Conservation (phyloP, 92 coral and sea anemone genomes). For the Blastomussa wellsi region DNA sequence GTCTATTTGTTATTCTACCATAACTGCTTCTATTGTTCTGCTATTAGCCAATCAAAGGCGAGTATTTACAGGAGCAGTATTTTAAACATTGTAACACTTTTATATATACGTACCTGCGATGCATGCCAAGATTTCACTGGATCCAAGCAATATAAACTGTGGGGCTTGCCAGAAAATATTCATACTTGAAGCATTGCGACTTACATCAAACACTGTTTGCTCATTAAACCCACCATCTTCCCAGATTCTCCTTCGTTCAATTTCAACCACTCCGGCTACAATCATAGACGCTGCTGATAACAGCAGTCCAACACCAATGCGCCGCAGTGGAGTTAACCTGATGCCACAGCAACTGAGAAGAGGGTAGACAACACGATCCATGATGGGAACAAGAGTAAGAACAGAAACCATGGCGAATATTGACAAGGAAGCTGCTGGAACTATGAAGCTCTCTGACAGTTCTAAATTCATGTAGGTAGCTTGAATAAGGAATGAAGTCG, state of each 20-base stretch:
- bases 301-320: conserved; percentile 78
- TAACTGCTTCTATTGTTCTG: no score
- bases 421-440: conserved; percentile 56
- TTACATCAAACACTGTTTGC: conserved; percentile 30
- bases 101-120: conserved; percentile 79
- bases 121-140: conserved; percentile 82
- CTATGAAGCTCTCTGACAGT: conserved; percentile 16
- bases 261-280: conserved; percentile 71
- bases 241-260: conserved; percentile 28
- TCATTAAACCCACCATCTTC: not conserved
- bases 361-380: conserved; percentile 70
- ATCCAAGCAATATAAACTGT: conserved; percentile 84
- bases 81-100: not conserved
- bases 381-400: conserved; percentile 56
- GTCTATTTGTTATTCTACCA: no score
- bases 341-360: conserved; percentile 49
- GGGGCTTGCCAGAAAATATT: conserved; percentile 82
- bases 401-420: conserved; percentile 55
- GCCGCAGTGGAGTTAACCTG: conserved; percentile 63
- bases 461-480: conserved; percentile 80
- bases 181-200: conserved; percentile 46
- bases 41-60: no score
- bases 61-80: no score
- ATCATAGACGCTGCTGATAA: conserved; percentile 57
- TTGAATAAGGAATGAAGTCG: conserved; percentile 81